Conservation (phyloP, 2,797 vertebrate species). For the Lagocephalus sceleratus region DNA sequence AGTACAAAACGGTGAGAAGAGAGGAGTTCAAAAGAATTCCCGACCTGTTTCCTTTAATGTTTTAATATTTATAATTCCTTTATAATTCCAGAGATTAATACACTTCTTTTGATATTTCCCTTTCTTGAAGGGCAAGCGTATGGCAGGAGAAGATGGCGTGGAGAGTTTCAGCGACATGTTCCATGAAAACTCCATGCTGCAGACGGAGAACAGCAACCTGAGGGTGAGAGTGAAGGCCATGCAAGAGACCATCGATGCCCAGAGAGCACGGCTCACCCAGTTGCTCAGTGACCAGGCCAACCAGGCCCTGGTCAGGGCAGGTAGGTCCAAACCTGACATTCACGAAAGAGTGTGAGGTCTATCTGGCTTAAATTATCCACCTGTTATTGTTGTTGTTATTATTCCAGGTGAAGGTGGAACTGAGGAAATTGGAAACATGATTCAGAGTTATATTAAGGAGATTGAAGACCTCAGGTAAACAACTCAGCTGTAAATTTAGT, state of each 20-base stretch:
- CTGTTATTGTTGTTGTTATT: neutral
- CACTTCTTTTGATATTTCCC: neutral
- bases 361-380: neutral
- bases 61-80: no score
- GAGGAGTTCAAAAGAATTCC: no score
- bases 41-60: no score
- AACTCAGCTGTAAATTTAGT: neutral
- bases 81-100: neutral
- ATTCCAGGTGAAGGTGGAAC: conserved; percentile 89
- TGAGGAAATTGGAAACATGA: conserved; percentile 97
- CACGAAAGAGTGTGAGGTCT: no score
- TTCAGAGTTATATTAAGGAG: conserved; percentile 95
- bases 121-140: conserved; percentile 84
- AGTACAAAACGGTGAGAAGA: conserved; percentile 88
- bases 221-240: conserved; percentile 93
- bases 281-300: conserved; percentile 90
- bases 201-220: conserved; percentile 92
- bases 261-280: conserved; percentile 86
- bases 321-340: conserved; percentile 50
- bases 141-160: conserved; percentile 89
- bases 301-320: conserved; percentile 85
- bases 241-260: conserved; percentile 89
- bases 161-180: conserved; percentile 98
- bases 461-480: conserved; percentile 95
- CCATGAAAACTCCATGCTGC: conserved; percentile 94